A percentile compares a stretch with the other conserved stretches of the same genome.
phyloP scores from a whole-genome alignment of 1,140 invertebrate genomes.

The Megathymus violae region DNA sequence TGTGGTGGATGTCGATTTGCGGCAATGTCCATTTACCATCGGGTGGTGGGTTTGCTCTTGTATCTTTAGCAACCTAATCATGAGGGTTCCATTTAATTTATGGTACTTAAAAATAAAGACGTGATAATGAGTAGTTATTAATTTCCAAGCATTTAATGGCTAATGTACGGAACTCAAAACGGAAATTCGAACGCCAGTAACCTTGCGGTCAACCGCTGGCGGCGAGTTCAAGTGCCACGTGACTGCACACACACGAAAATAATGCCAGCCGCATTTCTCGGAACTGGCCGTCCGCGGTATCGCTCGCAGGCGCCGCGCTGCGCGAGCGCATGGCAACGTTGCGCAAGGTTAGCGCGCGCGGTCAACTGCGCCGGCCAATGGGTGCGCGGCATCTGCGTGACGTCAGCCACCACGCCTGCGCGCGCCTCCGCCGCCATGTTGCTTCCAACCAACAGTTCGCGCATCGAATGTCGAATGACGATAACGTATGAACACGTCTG shows the following conservation, averaged over 20 bases:
- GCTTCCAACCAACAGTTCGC: slow-evolving; percentile 38
- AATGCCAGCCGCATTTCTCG: slow-evolving; percentile 52
- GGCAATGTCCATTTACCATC: too few species aligned
- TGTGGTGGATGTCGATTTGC: too few species aligned
- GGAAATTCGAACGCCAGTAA: slow-evolving; percentile 29
- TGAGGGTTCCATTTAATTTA: too few species aligned
- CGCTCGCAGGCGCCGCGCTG: slow-evolving; percentile 38
- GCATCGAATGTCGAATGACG: slow-evolving; percentile 35
- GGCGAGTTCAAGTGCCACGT: slow-evolving; percentile 34
- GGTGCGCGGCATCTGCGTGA: slow-evolving; percentile 55
- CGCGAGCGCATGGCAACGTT: slow-evolving; percentile 73
- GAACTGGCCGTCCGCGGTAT: slow-evolving; percentile 43
- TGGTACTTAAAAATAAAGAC: too few species aligned
- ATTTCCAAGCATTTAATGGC: too few species aligned
- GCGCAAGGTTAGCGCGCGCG: slow-evolving; percentile 75
- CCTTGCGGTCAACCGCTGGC: slow-evolving; percentile 37
- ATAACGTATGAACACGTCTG: slow-evolving; percentile 38
- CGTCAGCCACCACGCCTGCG: slow-evolving; percentile 80
- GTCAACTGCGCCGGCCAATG: slow-evolving; percentile 62
- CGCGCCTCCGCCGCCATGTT: slow-evolving; percentile 74
- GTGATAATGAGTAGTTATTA: too few species aligned
- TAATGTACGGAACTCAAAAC: slow-evolving; percentile 1
- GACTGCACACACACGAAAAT: slow-evolving; percentile 51
- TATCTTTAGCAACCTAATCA: too few species aligned
- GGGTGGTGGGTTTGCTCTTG: too few species aligned